A percentile compares a stretch with the other conserved stretches of the same genome.
These are phyloP conservation scores for Dromiciops gliroides DNA, from an alignment of 2,113 vertebrate genomes.

Conservation along the genomic window DNA sequence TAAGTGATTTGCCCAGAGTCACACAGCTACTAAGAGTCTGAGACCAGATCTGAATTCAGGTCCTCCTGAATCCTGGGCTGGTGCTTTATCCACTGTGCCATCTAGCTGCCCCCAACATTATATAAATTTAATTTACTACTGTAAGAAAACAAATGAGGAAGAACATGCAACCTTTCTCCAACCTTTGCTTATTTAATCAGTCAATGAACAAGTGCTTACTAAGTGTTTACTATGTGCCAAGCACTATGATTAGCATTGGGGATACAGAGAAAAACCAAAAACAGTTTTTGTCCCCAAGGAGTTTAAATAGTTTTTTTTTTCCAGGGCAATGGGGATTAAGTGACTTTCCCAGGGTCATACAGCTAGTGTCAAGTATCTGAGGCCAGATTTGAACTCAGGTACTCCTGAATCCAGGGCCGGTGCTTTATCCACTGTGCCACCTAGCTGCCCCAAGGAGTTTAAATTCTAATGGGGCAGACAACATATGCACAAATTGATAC, in stretches of 20 bases:
- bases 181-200: not conserved
- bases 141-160: not conserved
- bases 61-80: no score
- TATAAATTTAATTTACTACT: not conserved
- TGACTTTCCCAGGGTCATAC: no score
- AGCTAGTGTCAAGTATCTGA: no score
- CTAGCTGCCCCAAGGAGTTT: not conserved
- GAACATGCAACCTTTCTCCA: not conserved
- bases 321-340: no score
- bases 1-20: no score
- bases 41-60: no score
- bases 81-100: no score
- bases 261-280: not conserved
- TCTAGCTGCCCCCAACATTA: no score
- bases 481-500: not conserved
- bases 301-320: not conserved
- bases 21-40: no score
- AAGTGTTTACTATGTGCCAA: not conserved
- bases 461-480: not conserved
- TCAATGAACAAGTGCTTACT: not conserved
- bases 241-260: not conserved
- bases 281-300: not conserved
- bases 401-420: no score
- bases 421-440: no score
- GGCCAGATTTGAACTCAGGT: no score